Base-by-base conservation (phyloP, 2,113 vertebrate species). In the Taurulus bubalis region DNA sequence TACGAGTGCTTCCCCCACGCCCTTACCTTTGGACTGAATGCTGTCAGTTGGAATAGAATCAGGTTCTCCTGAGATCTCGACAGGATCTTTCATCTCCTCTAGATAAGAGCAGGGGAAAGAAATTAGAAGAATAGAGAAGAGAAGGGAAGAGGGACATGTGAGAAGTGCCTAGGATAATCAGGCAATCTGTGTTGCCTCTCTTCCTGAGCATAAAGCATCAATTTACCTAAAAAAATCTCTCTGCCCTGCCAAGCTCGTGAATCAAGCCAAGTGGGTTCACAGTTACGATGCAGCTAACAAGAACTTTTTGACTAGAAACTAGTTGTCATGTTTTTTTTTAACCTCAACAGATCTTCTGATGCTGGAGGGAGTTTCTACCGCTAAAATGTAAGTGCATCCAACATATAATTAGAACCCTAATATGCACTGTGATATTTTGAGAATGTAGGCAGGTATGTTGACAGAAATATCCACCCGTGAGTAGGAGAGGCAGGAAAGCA, bases 1-100 rank as follows among this genome's bases (percentile, higher is more conserved):
- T 56, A 20, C 16, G 77, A 84, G 65, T 76, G 65, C 67, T 65
- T 79, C 75, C 59, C 77, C 30, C 26, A 11, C 8, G 49, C 26
- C 56, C 85, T 93, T 92, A 96, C 95, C 95, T 95, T 96, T 95
- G 93, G 95, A 92, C 89, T 92, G 93, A 91, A 78, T 90, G 91
- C 84, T 94, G 91, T 92, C 92, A 72, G 90, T 77, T 88, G 77
- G 85, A 93, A 69, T 83, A 70, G 87, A 85, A 87, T 89, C 83
- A 53, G 89, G 55, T 84, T 92, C 92, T 75, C 90, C 79, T 22
- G 75, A 91, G 83, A 75, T 89, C 91, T 91, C 78, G 32, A 83
- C 87, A 77, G 80, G 85, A 88, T 91, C 85, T 68, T 91, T 93
- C 75, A 65, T 80, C 66, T 92, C 95, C 78, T 78, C 94, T 94